Evolutionary conservation across 2,888 invertebrate genomes (phyloP).

Genomic region (Antheraea yamamai): DNA sequence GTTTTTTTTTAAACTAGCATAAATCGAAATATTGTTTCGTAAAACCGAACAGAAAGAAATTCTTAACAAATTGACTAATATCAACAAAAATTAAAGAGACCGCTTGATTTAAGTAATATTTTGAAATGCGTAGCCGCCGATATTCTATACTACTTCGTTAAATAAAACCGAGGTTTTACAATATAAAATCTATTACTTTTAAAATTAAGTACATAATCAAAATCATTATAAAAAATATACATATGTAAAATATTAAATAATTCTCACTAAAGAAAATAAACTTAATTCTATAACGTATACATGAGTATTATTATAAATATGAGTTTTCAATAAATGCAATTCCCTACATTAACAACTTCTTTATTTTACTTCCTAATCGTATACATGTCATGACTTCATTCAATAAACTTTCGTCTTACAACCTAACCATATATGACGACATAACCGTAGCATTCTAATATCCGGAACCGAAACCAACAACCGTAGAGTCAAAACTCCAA

Average conservation of each 20-base stretch:
- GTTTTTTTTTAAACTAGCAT: background rate
- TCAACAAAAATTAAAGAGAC: background rate
- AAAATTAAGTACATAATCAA: slow-evolving; percentile 53
- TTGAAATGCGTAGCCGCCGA: slow-evolving; percentile 16
- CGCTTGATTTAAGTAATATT: background rate
- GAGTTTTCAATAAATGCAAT: slow-evolving; percentile 76
- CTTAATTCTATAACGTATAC: slow-evolving; percentile 77
- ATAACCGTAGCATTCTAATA: slow-evolving; percentile 54
- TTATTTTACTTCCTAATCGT: slow-evolving; percentile 68
- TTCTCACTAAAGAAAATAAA: slow-evolving; percentile 73
- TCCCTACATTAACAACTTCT: slow-evolving; percentile 68
- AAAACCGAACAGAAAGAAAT: background rate
- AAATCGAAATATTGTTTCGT: background rate
- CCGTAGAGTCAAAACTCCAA: slow-evolving; percentile 46
- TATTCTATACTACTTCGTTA: slow-evolving; percentile 50
- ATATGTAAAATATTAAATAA: slow-evolving; percentile 49
- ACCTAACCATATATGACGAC: slow-evolving; percentile 53
- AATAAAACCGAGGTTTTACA: slow-evolving; percentile 50
- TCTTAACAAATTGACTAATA: background rate
- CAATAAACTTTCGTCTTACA: slow-evolving; percentile 41
- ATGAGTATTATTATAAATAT: slow-evolving; percentile 78
- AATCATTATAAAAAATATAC: slow-evolving; percentile 42
- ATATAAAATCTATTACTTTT: slow-evolving; percentile 41
- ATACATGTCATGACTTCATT: slow-evolving; percentile 70
- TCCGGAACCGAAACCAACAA: slow-evolving; percentile 66